These are phyloP conservation scores for Hydraecia micacea DNA, from an alignment of 2,888 invertebrate genomes.

Conservation along the genomic window DNA sequence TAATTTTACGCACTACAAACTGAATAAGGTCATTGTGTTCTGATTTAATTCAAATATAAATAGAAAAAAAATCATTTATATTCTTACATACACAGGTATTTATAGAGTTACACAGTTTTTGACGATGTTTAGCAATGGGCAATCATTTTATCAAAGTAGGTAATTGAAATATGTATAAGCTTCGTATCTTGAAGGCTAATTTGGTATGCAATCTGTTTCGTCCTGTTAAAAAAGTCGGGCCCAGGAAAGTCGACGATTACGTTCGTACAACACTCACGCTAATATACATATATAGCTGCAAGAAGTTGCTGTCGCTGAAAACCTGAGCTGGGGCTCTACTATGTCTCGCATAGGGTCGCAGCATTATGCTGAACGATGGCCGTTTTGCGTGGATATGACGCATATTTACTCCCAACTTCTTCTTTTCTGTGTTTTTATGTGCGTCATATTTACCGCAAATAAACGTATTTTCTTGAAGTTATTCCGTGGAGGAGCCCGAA, in stretches of 20 bases:
- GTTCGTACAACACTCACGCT: not conserved
- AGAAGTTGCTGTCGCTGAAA: not conserved
- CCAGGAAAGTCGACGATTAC: not conserved
- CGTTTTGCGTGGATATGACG: too few relatives aligned
- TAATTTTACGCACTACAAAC: conserved; percentile 2
- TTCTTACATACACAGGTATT: not conserved
- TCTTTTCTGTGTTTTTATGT: not conserved
- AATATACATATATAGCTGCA: not conserved
- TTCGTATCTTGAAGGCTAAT: not conserved
- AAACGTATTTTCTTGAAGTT: not conserved
- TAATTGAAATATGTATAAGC: not conserved
- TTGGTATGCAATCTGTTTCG: not conserved
- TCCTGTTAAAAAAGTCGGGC: not conserved
- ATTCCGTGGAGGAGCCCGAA: not conserved
- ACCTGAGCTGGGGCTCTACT: not conserved
- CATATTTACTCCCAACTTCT: too few relatives aligned
- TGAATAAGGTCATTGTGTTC: conserved; percentile 2
- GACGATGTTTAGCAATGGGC: not conserved
- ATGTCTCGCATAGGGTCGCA: not conserved
- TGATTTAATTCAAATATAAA: not conserved
- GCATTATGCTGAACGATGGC: too few relatives aligned
- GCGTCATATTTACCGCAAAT: not conserved
- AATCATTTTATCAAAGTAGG: not conserved
- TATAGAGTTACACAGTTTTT: not conserved
- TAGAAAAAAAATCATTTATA: not conserved